These are phyloP conservation scores for Cerceris rybyensis DNA, from an alignment of 2,888 invertebrate genomes.

Conservation along the genomic window DNA sequence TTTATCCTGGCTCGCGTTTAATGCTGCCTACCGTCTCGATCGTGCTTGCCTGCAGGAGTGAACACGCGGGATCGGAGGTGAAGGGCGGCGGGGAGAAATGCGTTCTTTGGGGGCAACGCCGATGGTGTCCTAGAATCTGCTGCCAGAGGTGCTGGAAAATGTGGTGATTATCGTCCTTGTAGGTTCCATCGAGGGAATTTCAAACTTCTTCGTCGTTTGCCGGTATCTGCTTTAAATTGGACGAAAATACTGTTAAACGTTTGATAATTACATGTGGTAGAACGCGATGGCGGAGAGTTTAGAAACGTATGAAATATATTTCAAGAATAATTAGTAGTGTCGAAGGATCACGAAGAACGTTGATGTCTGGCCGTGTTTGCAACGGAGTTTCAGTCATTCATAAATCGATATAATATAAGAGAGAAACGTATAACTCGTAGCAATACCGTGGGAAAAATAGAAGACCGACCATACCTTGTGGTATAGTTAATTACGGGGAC, in stretches of 20 bases:
- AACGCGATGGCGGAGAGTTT: too few relatives aligned
- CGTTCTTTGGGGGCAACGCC: background rate
- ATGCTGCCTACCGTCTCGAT: slow-evolving; percentile 18
- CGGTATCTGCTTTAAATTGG: slow-evolving; percentile 40
- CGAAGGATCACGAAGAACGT: too few relatives aligned
- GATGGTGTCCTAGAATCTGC: slow-evolving; percentile 19
- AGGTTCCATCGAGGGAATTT: slow-evolving; percentile 20
- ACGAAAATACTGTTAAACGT: slow-evolving; percentile 43
- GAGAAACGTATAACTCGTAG: too few relatives aligned
- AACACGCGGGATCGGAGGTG: background rate
- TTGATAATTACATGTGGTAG: too few relatives aligned
- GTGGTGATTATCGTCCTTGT: slow-evolving; percentile 32
- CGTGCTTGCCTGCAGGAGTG: slow-evolving; percentile 25
- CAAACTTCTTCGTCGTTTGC: slow-evolving; percentile 28
- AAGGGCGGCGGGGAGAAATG: background rate
- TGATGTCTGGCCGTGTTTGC: too few relatives aligned
- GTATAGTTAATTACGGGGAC: too few relatives aligned
- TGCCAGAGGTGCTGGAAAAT: slow-evolving; percentile 44
- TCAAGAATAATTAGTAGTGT: too few relatives aligned
- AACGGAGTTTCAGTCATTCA: too few relatives aligned
- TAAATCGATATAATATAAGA: too few relatives aligned
- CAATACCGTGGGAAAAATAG: slow-evolving; percentile 2
- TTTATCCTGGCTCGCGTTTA: slow-evolving; percentile 47
- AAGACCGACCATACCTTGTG: too few relatives aligned
- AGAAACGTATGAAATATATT: too few relatives aligned